These are phyloP conservation scores for Bubo scandiacus DNA, from an alignment of 2,113 vertebrate genomes.

Conservation along the genomic window DNA sequence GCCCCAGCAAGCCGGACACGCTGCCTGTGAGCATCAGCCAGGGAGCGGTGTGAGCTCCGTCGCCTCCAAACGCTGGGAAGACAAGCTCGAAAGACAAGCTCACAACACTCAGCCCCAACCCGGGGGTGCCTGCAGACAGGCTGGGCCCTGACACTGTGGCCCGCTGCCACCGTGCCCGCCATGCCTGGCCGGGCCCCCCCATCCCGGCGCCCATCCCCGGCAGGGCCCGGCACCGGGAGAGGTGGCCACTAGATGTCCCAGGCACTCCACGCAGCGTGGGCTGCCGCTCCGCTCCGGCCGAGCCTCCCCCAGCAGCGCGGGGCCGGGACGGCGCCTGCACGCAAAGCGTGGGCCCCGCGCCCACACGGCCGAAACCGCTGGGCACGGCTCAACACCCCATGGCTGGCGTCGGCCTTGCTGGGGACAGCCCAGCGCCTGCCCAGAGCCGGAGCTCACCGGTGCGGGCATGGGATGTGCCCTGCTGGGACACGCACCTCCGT, in stretches of 20 bases:
- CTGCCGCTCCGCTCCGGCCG: not conserved
- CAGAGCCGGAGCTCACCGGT: not conserved
- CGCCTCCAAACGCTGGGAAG: not conserved
- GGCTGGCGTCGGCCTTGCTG: not conserved
- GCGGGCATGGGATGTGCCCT: not conserved
- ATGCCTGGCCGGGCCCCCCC: no score
- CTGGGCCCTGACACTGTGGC: not conserved
- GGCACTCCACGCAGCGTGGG: not conserved
- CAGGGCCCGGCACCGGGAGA: not conserved
- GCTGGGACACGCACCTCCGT: not conserved
- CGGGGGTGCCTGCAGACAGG: fast-evolving
- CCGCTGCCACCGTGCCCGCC: not conserved
- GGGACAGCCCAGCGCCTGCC: not conserved
- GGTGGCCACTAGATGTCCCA: slow-evolving; percentile 60
- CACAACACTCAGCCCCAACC: fast-evolving
- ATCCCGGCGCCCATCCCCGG: not conserved
- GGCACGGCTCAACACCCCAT: fast-evolving
- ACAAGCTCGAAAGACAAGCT: fast-evolving
- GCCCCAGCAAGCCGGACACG: not conserved
- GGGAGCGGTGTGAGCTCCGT: not conserved
- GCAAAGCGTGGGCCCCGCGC: not conserved
- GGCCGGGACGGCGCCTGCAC: not conserved
- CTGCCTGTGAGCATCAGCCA: not conserved
- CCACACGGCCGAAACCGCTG: fast-evolving
- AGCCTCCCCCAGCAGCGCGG: not conserved